Evolutionary conservation across 2,113 vertebrate genomes (phyloP).

Genomic region (Phrynosoma platyrhinos): DNA sequence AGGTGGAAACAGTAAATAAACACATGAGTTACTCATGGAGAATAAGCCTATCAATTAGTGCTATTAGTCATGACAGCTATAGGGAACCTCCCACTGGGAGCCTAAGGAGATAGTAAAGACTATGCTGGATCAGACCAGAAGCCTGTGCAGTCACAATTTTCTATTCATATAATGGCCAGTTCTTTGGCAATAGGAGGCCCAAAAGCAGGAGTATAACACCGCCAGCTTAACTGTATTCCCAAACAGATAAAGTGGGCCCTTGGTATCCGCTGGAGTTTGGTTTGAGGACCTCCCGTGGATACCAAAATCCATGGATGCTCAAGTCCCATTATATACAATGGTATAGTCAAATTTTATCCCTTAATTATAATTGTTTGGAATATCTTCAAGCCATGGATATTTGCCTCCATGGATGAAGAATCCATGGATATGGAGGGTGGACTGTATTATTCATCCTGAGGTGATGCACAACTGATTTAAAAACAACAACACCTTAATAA

Average conservation of each 20-base stretch:
- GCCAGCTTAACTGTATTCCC: not conserved
- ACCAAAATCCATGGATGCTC: no score
- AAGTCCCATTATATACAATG: no score
- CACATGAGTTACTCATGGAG: not conserved
- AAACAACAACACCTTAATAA: no score
- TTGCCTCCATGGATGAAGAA: no score
- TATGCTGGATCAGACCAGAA: not conserved
- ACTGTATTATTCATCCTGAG: no score
- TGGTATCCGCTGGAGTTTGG: no score
- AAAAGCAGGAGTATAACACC: not conserved
- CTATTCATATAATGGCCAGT: not conserved
- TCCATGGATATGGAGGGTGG: no score
- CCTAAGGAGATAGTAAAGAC: not conserved
- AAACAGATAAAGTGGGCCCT: not conserved
- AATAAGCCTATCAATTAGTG: not conserved
- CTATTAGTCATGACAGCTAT: not conserved
- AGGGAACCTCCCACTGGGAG: not conserved
- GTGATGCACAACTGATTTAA: no score
- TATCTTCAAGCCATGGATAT: no score
- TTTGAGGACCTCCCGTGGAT: no score
- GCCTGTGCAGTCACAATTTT: not conserved
- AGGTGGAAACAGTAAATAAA: constrained; percentile 10
- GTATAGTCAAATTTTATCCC: no score
- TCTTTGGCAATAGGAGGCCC: not conserved
- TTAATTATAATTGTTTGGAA: no score